Base-by-base conservation (phyloP, 2,113 vertebrate genomes). In the Engystomops pustulosus region DNA sequence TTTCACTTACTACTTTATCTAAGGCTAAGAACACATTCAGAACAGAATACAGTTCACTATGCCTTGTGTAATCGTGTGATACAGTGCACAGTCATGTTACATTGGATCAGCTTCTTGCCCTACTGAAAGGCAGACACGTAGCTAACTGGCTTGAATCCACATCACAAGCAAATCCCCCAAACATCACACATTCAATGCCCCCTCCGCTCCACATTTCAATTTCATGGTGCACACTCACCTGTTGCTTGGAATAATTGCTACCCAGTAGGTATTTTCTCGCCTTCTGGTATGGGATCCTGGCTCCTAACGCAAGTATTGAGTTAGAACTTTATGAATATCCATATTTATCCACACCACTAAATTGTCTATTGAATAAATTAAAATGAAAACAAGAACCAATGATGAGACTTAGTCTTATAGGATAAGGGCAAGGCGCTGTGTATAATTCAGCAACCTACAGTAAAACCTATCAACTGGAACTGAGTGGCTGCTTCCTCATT, bases 401-500 rank as follows among this genome's bases (percentile, higher is more conserved):
- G 30, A 25, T 8, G 53, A 1, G 11, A 32, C 30, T 49, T 47
- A 32, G 18, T n/a, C n/a, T n/a, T 14, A 53, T 34, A 11, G 10
- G 38, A 72, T 34, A 49, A 30, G 44, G 17, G 1, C 32, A 23
- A 25, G 27, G 27, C 9, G 55, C 27, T 30, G 58, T 62, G 25
- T 20, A 7, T 32, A 14, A 17, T 6, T 51, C 38, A 25, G 75
- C 47, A 49, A 32, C 44, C 25, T 27, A 83, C 71, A 12, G 18
- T 67, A 55, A 68, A 78, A 55, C 18, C 82, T 69, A 30, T 67
- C 72, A 68, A 78, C 72, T 84, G 82, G 82, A 84, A 84, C 82
- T 77, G 32, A 30, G 4, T 17, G 30, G 72, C 62, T 68, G 72
- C 82, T 84, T 84, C 82, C 82, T 84, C 82, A 84, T 78, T 84